Evolutionary conservation across 2,888 invertebrate genomes (phyloP).

Genomic region (Stenichneumon culpator): DNA sequence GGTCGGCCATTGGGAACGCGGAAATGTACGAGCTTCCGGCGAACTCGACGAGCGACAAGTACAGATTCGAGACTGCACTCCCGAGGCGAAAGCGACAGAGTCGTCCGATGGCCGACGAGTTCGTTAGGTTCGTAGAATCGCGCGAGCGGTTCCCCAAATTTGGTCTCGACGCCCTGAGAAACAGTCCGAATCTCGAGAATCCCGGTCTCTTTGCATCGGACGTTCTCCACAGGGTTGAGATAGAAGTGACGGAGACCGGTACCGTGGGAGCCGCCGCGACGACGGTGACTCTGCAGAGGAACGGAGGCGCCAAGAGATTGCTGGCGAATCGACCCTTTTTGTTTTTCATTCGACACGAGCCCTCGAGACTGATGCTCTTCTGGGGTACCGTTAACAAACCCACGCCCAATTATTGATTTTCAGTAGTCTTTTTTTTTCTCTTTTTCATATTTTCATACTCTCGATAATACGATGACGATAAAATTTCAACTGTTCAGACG

Average conservation of each 20-base stretch:
- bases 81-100: conserved; percentile 74
- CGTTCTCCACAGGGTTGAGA: conserved; percentile 89
- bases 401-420: conserved; percentile 78
- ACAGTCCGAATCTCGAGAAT: conserved; percentile 84
- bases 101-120: conserved; percentile 76
- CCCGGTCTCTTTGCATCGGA: conserved; percentile 89
- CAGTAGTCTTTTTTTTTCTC: background rate
- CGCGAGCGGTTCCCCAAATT: conserved; percentile 73
- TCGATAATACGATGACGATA: background rate
- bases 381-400: conserved; percentile 90
- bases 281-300: conserved; percentile 86
- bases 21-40: conserved; percentile 26
- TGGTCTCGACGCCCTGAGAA: conserved; percentile 80
- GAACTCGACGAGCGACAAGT: conserved; percentile 43
- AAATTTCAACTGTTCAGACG: too few relatives aligned
- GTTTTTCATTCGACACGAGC: conserved; percentile 90
- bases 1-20: background rate
- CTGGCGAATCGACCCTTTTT: conserved; percentile 90
- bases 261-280: conserved; percentile 91
- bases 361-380: conserved; percentile 89
- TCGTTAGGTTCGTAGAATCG: conserved; percentile 74
- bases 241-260: conserved; percentile 89
- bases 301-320: conserved; percentile 86
- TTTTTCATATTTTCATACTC: background rate
- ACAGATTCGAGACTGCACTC: conserved; percentile 36